These are phyloP conservation scores for Tridacna crocea DNA, from an alignment of 2,888 invertebrate genomes.

Conservation along the genomic window DNA sequence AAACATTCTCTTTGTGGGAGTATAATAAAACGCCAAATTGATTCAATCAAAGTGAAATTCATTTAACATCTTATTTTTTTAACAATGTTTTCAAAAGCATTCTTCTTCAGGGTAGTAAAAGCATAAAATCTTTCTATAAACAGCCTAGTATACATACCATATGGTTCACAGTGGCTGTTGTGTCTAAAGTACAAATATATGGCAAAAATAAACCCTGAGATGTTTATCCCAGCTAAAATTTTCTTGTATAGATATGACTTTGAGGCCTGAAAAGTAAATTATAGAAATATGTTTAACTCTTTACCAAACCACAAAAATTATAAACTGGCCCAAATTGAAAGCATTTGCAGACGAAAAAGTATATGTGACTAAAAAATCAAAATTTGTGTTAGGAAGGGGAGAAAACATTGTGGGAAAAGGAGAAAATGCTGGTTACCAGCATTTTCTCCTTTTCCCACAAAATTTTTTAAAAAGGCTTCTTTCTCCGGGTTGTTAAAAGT, in stretches of 20 bases:
- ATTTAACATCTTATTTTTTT: too few relatives aligned
- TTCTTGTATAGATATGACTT: constrained; percentile 93
- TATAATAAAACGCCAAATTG: too few relatives aligned
- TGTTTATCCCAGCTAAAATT: constrained; percentile 90
- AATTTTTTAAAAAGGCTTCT: background rate
- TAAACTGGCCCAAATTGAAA: background rate
- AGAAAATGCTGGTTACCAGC: background rate
- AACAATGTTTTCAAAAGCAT: too few relatives aligned
- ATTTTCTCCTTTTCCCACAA: constrained; percentile 13
- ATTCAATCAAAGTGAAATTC: too few relatives aligned
- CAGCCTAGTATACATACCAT: constrained; percentile 88
- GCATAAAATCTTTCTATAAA: too few relatives aligned
- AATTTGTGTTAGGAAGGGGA: too few relatives aligned
- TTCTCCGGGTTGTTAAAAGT: too few relatives aligned
- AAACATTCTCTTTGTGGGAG: too few relatives aligned
- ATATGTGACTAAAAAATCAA: too few relatives aligned
- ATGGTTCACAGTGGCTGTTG: constrained; percentile 95
- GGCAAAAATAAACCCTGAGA: constrained; percentile 90
- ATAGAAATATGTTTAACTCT: background rate
- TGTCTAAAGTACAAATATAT: constrained; percentile 96
- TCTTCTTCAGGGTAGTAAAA: too few relatives aligned
- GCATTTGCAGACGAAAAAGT: background rate
- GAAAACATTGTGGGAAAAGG: constrained; percentile 8
- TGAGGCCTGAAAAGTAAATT: constrained; percentile 87
- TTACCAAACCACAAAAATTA: background rate